Evolutionary conservation across 2,113 vertebrate species (phyloP), one percentile per base, ranked within the genome.

Genomic region (Pedionomus torquatus): DNA sequence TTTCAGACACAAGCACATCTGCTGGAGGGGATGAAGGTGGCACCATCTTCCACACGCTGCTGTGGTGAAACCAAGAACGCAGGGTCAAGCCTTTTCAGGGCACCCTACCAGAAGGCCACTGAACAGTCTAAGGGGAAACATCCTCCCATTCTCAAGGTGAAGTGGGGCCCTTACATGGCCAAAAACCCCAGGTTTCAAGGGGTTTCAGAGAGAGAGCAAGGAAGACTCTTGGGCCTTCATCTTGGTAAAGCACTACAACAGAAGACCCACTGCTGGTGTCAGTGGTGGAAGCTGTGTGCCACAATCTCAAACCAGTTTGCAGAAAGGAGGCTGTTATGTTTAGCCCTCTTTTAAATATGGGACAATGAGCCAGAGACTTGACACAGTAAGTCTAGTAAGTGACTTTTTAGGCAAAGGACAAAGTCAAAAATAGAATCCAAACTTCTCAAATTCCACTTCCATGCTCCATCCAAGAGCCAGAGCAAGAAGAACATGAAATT

Each of bases 401-500:
- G 65, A 93, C 81, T 68, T 93, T 87, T 93, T 30, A 92, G 80
- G 89, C 80, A 81, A 89, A 93, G 77, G 72, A 94, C 76, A 72
- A 63, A 84, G 57, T 65, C 61, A 89, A 87, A 96, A 95, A 93
- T 79, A 96, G 86, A 95, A 92, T 51, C 31, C n/a, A 87, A 81
- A 71, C 44, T 41, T 87, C 57, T 70, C n/a, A 75, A 91, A 94
- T 91, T 93, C 94, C 83, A 87, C 21, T 79, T 81, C 55, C 44
- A 44, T 6, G 5, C 44, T 84, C 57, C 31, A 81, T 78, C 90
- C 89, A 92, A 87, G 54, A 92, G 58, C 2, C 76, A 90, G 48
- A 79, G 23, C 54, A 82, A 87, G 82, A 96, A 90, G 5, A 82
- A 26, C 57, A 64, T 25, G 83, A 51, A 92, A 87, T 87, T 88